Percentiles rank a stretch among this genome's conserved stretches.
Conservation (phyloP, 2,797 vertebrate species). For the Semotilus atromaculatus region DNA sequence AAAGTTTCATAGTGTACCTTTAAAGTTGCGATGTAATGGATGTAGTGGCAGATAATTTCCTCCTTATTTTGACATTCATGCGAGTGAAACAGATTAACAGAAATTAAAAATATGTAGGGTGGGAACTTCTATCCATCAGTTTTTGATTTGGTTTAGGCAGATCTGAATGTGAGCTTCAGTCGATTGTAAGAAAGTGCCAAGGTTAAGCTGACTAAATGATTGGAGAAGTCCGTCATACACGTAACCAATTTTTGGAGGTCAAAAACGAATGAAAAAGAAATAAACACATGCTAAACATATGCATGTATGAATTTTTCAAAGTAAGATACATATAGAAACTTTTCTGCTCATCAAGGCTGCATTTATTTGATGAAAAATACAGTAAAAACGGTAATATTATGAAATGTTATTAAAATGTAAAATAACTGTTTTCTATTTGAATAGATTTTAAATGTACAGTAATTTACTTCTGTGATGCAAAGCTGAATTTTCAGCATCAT, state of each 20-base stretch:
- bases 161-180: neutral
- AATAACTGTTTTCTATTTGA: too few relatives aligned
- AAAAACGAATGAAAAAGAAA: neutral
- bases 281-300: neutral
- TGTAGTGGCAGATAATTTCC: neutral
- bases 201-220: neutral
- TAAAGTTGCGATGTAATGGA: neutral
- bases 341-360: neutral
- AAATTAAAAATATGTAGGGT: neutral
- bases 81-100: neutral
- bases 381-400: neutral
- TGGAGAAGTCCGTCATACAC: too few relatives aligned
- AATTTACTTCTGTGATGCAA: neutral
- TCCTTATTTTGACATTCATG: neutral
- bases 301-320: neutral
- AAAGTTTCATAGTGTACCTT: neutral
- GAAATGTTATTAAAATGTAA: neutral
- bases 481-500: neutral
- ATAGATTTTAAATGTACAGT: neutral
- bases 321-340: neutral
- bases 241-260: neutral
- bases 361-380: neutral
- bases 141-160: neutral
- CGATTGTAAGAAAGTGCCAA: neutral
- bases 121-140: neutral